Conservation (phyloP, 2,797 vertebrate genomes). For the Decapterus maruadsi region DNA sequence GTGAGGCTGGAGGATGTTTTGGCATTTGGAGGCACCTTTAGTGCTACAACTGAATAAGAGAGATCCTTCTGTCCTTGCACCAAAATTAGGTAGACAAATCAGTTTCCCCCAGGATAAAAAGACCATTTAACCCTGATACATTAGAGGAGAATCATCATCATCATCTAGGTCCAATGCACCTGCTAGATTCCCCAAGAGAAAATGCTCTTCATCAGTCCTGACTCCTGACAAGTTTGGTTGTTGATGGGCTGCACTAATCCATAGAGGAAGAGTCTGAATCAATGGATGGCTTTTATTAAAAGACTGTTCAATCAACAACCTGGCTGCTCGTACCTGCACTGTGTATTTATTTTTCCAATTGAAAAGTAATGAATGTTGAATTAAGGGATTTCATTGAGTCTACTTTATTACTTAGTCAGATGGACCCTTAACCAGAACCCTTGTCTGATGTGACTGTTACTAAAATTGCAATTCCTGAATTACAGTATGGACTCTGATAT, state of each 20-base stretch:
- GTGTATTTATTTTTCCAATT: neutral
- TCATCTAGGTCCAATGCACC: conserved; percentile 23
- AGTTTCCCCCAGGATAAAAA: conserved; percentile 19
- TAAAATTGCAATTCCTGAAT: no score
- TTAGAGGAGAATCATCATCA: conserved; percentile 50
- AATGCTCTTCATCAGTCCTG: conserved; percentile 50
- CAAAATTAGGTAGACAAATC: conserved; percentile 31
- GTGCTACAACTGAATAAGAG: neutral
- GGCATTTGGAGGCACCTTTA: neutral
- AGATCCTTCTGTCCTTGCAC: neutral
- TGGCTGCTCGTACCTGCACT: neutral
- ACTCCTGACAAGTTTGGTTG: conserved; percentile 35
- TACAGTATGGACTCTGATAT: no score
- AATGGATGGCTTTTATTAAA: conserved; percentile 2
- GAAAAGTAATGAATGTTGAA: neutral
- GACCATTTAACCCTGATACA: conserved; percentile 36
- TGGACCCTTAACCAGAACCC: no score
- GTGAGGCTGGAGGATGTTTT: neutral
- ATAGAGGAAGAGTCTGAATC: conserved; percentile 16
- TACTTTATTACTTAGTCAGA: neutral
- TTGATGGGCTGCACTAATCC: conserved; percentile 33
- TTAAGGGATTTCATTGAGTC: neutral
- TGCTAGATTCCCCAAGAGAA: conserved; percentile 42
- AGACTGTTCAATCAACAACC: neutral
- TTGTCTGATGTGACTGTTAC: neutral